Evolutionary conservation across 1,140 invertebrate species (phyloP).

Genomic region (Plectrocnemia conspersa): DNA sequence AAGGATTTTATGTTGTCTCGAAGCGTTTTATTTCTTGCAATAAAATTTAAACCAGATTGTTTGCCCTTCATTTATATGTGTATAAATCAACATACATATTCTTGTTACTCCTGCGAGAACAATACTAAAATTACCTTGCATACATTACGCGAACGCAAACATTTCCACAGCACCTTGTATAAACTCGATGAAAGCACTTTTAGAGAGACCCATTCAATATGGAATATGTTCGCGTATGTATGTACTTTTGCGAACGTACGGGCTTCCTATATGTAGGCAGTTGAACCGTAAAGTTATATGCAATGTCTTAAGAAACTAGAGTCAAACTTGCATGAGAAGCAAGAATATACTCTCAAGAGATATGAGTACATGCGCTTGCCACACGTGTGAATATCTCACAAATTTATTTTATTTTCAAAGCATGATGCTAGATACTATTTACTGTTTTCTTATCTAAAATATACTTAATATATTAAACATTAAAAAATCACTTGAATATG

Average conservation of each 20-base stretch:
- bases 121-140: conserved; percentile 35
- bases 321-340: conserved; percentile 27
- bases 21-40: neutral
- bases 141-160: conserved; percentile 33
- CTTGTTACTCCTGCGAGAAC: conserved; percentile 26
- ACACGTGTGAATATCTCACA: no score
- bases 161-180: conserved; percentile 30
- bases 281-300: conserved; percentile 23
- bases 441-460: no score
- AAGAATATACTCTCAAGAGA: no score
- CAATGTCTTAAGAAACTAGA: conserved; percentile 31
- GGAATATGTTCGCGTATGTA: conserved; percentile 13
- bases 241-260: conserved; percentile 1
- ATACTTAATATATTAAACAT: no score
- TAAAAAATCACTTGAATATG: no score
- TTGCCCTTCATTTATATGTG: conserved; percentile 33
- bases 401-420: no score
- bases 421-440: no score
- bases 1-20: neutral
- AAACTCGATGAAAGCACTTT: conserved; percentile 29
- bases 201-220: neutral
- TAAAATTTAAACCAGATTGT: conserved; percentile 2
- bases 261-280: conserved; percentile 1
- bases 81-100: conserved; percentile 25
- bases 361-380: no score